Evolutionary conservation across 2,113 vertebrate species (phyloP).

Genomic region (Neogale vison): DNA sequence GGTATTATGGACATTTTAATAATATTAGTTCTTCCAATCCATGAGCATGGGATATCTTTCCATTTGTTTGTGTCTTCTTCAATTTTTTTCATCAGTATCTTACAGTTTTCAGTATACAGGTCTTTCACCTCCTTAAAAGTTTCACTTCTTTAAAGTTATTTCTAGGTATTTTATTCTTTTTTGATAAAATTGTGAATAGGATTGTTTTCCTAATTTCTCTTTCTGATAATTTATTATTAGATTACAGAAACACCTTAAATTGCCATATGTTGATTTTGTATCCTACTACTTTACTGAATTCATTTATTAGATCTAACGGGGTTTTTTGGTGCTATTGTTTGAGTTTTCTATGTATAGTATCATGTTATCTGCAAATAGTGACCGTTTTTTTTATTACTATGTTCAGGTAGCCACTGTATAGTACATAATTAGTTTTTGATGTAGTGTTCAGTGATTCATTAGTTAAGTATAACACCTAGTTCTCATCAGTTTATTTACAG

Average conservation of each 20-base stretch:
- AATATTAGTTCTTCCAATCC: neutral
- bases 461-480: too few species aligned
- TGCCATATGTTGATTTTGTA: neutral
- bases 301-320: neutral
- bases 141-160: neutral
- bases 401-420: too few species aligned
- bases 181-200: neutral
- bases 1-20: neutral
- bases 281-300: neutral
- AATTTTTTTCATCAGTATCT: neutral
- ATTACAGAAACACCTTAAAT: neutral
- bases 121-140: neutral
- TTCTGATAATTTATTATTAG: neutral
- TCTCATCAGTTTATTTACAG: neutral
- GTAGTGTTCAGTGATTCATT: too few species aligned
- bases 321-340: neutral
- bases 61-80: neutral
- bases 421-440: too few species aligned
- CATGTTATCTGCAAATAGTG: neutral
- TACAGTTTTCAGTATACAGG: neutral
- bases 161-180: neutral
- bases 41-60: neutral
- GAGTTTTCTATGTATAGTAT: neutral
- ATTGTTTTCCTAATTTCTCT: neutral
- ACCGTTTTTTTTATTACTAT: neutral